Conservation (phyloP, 2,888 invertebrate species). For the Drosophila macrospina region DNA sequence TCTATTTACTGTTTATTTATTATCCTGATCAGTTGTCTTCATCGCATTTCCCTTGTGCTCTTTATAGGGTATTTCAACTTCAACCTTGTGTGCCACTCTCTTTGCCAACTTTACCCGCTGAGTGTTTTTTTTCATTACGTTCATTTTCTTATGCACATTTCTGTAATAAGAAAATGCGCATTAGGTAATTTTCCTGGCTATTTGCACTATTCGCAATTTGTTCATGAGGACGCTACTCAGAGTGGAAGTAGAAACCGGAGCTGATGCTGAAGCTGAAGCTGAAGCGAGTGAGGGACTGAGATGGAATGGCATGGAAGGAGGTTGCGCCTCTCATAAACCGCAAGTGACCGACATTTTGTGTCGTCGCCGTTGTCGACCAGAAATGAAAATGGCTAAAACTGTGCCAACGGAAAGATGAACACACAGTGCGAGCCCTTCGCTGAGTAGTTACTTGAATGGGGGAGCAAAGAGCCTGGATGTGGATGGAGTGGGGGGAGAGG, state of each 20-base stretch:
- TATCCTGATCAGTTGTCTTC: too few relatives aligned
- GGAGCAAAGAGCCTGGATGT: neutral
- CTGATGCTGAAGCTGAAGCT: neutral
- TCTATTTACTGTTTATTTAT: neutral
- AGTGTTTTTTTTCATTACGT: constrained; percentile 74
- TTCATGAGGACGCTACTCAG: constrained; percentile 31
- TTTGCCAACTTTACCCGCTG: constrained; percentile 9
- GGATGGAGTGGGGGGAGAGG: neutral
- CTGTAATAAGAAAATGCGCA: constrained; percentile 80
- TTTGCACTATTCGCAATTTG: constrained; percentile 79
- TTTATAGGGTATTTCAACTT: constrained; percentile 11
- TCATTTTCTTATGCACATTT: constrained; percentile 79
- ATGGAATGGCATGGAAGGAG: neutral
- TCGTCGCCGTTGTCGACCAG: constrained; percentile 65
- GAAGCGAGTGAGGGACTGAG: neutral
- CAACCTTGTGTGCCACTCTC: neutral
- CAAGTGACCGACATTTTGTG: constrained; percentile 79
- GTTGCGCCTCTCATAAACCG: constrained; percentile 62
- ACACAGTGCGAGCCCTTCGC: constrained; percentile 38
- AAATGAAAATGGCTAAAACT: constrained; percentile 75
- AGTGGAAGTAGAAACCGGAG: constrained; percentile 2
- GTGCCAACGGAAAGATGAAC: constrained; percentile 76
- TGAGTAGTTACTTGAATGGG: constrained; percentile 1
- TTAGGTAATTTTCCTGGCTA: constrained; percentile 81
- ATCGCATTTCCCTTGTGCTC: neutral